These are phyloP conservation scores for Microdon myrmicae DNA, from an alignment of 2,888 invertebrate species.

Conservation along the genomic window DNA sequence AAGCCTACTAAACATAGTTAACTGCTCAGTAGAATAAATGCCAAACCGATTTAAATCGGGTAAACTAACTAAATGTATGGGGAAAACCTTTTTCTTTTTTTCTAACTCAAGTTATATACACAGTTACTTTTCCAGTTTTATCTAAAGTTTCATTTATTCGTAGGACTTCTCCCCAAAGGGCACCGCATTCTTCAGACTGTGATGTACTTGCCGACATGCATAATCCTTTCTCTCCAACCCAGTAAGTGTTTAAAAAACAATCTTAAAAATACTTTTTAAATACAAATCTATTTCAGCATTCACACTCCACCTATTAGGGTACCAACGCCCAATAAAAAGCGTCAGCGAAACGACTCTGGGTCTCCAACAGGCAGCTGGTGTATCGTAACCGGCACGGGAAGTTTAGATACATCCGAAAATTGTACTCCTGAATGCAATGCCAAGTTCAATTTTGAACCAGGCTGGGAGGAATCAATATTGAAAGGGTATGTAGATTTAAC, in stretches of 20 bases:
- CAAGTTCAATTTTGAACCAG: background rate
- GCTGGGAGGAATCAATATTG: background rate
- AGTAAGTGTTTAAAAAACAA: background rate
- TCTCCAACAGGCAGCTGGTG: conserved; percentile 77
- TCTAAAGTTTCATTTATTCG: no score
- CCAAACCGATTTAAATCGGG: no score
- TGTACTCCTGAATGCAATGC: no score
- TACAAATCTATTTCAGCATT: conserved; percentile 49
- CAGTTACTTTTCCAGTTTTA: no score
- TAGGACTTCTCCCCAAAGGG: no score
- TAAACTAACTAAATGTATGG: no score
- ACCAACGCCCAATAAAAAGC: conserved; percentile 67
- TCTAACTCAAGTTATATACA: no score
- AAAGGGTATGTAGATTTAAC: background rate
- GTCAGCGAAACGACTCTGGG: conserved; percentile 71
- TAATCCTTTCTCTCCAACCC: background rate
- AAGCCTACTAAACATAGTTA: no score
- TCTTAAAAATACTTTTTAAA: background rate
- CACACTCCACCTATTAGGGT: conserved; percentile 75
- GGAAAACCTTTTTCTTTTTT: no score
- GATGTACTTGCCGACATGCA: background rate
- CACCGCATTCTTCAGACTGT: no score
- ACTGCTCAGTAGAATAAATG: no score
- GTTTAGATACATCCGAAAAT: conserved; percentile 65
- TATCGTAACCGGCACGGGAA: conserved; percentile 76